phyloP scores from a whole-genome alignment of 2,888 invertebrate genomes.

The Drosophila anceps region DNA sequence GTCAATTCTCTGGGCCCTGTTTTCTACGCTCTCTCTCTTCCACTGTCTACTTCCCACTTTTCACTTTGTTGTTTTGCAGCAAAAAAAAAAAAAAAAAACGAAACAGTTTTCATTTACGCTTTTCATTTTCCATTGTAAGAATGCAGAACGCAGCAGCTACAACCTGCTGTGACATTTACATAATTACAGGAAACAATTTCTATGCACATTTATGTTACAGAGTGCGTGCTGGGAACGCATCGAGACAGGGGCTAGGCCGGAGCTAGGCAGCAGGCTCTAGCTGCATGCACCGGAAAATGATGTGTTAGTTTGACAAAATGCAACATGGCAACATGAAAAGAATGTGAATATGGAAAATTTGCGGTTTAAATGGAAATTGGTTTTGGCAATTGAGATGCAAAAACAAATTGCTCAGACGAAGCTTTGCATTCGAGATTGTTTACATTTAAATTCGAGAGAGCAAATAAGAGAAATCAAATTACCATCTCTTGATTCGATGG shows the following conservation, averaged over 20 bases:
- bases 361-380: slow-evolving; percentile 15
- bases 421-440: background rate
- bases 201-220: slow-evolving; percentile 52
- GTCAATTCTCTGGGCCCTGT: slow-evolving; percentile 54
- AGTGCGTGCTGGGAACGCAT: slow-evolving; percentile 61
- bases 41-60: no score
- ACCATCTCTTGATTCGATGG: background rate
- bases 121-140: slow-evolving; percentile 26
- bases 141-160: slow-evolving; percentile 9
- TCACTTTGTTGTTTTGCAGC: slow-evolving; percentile 7
- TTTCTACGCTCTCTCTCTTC: background rate
- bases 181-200: slow-evolving; percentile 79
- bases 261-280: background rate
- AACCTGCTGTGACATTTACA: slow-evolving; percentile 58
- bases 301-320: slow-evolving; percentile 78
- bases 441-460: background rate
- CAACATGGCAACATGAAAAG: slow-evolving; percentile 33
- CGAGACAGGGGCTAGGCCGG: background rate
- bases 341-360: slow-evolving; percentile 11
- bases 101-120: slow-evolving; percentile 53
- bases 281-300: slow-evolving; percentile 64
- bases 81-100: background rate
- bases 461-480: background rate
- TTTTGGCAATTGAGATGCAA: slow-evolving; percentile 8
- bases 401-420: slow-evolving; percentile 3